Evolutionary conservation across 1,140 invertebrate genomes (phyloP), one percentile per base, ranked within the genome.

Genomic region (Camponotus pennsylvanicus): DNA sequence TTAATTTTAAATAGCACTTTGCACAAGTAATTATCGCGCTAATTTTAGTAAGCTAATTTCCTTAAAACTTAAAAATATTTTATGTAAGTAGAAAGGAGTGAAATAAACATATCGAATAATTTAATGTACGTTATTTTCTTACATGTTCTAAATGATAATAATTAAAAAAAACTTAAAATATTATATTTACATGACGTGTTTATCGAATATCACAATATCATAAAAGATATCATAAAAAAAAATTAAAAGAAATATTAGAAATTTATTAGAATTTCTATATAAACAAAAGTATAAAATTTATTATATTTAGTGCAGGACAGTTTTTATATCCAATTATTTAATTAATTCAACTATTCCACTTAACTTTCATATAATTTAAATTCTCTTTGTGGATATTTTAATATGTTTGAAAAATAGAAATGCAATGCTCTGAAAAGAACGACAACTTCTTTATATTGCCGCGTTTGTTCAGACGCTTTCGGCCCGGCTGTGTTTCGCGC

Each of bases 1-100:
- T 57, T 2, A 40, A 75, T 59, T 34, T 13, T 21, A 3, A n/a
- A 40, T 18, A 37, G 27, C 27, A 27, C 27, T 27, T 27, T 27
- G 27, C 27, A 27, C 27, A 40, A 40, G 6, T 57, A 59, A 57
- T 75, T 15, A 75, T 57, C 57, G 7, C 13, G 15, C 15, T 52
- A 52, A 52, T 18, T 52, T 52, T 52, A 59, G 42, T 75, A 61
- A 75, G 13, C 11, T 42, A 75, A 75, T 59, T 40, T 42, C 71
- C 40, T 61, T 75, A 37, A 59, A 8, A 40, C 57, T 0, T 40
- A 57, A 40, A 59, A 21, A 57, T 61, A 27, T 73, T n/a, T 40
- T 75, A 71, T 15, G 1, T 71, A 63, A 15, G 8, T 27, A 61
- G 2, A 63, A 21, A 57, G 3, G n/a, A 57, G 9, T 8, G 55